Conservation (phyloP, 2,797 vertebrate species). For the Etheostoma perlongum region DNA sequence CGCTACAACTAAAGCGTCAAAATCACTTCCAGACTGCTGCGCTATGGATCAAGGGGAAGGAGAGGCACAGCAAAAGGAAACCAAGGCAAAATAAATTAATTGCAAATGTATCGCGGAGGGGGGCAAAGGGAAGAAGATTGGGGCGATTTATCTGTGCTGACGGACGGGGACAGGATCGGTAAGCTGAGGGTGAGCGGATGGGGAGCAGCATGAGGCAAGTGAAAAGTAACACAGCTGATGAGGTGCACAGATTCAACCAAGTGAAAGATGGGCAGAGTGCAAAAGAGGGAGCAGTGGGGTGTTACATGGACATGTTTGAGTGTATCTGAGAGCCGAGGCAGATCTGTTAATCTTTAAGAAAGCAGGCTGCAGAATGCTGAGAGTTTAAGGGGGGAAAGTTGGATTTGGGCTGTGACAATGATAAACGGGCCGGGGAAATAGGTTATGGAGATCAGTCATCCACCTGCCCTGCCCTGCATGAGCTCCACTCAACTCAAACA, state of each 20-base stretch:
- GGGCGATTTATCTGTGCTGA: constrained; percentile 64
- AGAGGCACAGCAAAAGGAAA: constrained; percentile 68
- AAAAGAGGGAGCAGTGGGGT: constrained; percentile 30
- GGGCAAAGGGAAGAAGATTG: constrained; percentile 55
- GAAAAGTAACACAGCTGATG: constrained; percentile 47
- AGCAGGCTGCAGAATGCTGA: constrained; percentile 45
- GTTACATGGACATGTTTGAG: constrained; percentile 41
- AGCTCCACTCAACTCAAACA: constrained; percentile 77
- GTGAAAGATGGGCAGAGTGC: constrained; percentile 45
- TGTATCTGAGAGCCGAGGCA: constrained; percentile 48
- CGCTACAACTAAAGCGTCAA: constrained; percentile 78
- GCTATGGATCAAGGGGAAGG: constrained; percentile 76
- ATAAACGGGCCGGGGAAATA: constrained; percentile 77
- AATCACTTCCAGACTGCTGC: constrained; percentile 83
- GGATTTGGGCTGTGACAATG: constrained; percentile 76
- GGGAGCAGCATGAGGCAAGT: constrained; percentile 44
- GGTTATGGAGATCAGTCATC: constrained; percentile 75
- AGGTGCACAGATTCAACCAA: constrained; percentile 38
- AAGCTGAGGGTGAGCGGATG: constrained; percentile 36
- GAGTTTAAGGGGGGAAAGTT: constrained; percentile 22
- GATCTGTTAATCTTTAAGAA: constrained; percentile 80
- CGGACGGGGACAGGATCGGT: constrained; percentile 43
- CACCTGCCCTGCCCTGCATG: constrained; percentile 75
- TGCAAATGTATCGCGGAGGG: constrained; percentile 80
- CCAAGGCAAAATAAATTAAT: constrained; percentile 83